Evolutionary conservation across 2,113 vertebrate species (phyloP), one percentile per base, ranked within the genome.

Genomic region (human): DNA sequence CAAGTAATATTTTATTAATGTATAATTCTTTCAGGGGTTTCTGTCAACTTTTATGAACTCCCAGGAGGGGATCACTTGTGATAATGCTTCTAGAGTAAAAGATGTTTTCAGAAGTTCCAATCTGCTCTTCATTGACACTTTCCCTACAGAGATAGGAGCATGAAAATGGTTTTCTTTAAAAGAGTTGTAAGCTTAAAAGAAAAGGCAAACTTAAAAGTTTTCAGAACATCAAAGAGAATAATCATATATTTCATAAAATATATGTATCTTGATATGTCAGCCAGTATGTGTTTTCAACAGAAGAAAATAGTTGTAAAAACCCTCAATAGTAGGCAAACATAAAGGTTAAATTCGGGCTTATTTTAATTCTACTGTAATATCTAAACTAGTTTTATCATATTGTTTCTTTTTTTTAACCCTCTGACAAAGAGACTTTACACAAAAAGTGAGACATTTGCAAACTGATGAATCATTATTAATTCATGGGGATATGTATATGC

Each of bases 211-310:
- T 93, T 95, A 97, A 98, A 98, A 98, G 76, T 81, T 97, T 98
- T 93, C 93, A 97, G 75, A 80, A 98, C 94, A 98, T 98, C 97
- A 99, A 98, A 98, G 76, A 96, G 97, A 98, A 98, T 98, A 98
- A 98, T 98, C 96, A 97, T 95, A 95, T 85, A 94, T 94, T 97
- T 98, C 95, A 98, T 98, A 97, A 98, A 98, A 98, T 98, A 98
- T 97, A 82, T 55, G 22, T 80, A 98, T 97, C 30, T 18, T 94
- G 14, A 66, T 97, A 80, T 23, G 8, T 98, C 98, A 98, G 90
- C 84, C 94, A 97, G 45, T 97, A 90, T 96, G 35, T 79, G 86
- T 94, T 98, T 98, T 98, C 87, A 98, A 23, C 78, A 96, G 82
- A 78, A 78, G 73, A 90, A 97, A 97, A 97, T 94, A 96, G 22